Conservation (phyloP, 2,797 vertebrate genomes). For the Setipinna tenuifilis region DNA sequence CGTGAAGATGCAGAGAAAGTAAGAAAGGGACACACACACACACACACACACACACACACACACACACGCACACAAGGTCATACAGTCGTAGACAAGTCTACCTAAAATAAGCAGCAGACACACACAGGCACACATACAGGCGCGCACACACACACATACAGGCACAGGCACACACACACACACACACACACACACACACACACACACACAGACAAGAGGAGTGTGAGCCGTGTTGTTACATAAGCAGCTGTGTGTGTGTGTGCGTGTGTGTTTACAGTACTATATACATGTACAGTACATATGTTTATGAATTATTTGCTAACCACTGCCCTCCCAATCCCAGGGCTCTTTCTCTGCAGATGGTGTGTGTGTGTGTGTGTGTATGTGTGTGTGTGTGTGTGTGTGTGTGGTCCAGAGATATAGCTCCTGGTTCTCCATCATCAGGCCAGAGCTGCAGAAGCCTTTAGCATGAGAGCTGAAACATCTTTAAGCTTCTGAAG, state of each 20-base stretch:
- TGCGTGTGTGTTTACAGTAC: conserved; percentile 64
- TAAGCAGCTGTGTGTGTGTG: neutral
- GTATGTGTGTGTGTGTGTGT: no score
- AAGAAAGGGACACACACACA: conserved; percentile 36
- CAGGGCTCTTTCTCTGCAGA: no score
- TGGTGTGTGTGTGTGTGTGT: no score
- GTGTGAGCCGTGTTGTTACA: conserved; percentile 14
- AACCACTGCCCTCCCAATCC: no score
- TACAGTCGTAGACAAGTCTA: conserved; percentile 32
- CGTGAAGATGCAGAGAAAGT: conserved; percentile 17
- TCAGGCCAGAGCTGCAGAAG: no score
- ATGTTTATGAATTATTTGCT: no score
- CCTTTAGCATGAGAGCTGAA: no score
- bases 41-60: neutral
- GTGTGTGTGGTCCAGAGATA: no score
- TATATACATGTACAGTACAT: no score
- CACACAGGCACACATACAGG: neutral
- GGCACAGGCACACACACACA: conserved; percentile 32
- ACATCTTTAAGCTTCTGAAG: no score
- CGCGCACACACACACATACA: neutral
- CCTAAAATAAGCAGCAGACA: conserved; percentile 23
- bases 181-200: conserved; percentile 31
- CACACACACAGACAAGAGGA: neutral
- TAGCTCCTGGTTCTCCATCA: no score
- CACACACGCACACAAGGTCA: no score